A percentile compares a stretch with the other conserved stretches of the same genome.
phyloP scores from a whole-genome alignment of 2,797 vertebrate genomes.

The Bradypus variegatus region DNA sequence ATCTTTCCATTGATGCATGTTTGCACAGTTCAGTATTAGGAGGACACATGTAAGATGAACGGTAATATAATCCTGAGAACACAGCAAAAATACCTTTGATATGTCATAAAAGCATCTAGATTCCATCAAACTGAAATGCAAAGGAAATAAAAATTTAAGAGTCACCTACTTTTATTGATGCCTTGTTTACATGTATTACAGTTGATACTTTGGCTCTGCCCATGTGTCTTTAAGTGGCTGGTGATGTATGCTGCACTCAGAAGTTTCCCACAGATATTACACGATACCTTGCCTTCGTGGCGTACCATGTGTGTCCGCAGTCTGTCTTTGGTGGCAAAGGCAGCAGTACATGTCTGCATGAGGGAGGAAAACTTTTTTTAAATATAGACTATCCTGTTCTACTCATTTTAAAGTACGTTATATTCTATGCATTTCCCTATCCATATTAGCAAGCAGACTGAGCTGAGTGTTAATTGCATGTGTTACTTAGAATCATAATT shows the following conservation, averaged over 20 bases:
- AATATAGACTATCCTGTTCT: slow-evolving; percentile 68
- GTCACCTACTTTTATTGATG: slow-evolving; percentile 82
- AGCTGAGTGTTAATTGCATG: slow-evolving; percentile 44
- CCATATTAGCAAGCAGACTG: background rate
- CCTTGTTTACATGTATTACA: slow-evolving; percentile 98
- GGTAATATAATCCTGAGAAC: background rate
- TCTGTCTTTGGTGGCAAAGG: slow-evolving; percentile 98
- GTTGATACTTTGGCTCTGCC: slow-evolving; percentile 89
- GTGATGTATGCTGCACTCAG: slow-evolving; percentile 96
- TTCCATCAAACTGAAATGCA: slow-evolving; percentile 27
- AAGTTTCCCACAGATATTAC: slow-evolving; percentile 98
- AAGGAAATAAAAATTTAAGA: slow-evolving; percentile 35
- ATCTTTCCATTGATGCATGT: background rate
- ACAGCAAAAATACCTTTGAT: background rate
- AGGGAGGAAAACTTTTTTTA: slow-evolving; percentile 72
- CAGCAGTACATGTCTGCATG: slow-evolving; percentile 91
- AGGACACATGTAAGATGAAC: background rate
- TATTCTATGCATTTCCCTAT: slow-evolving; percentile 49
- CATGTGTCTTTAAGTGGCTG: slow-evolving; percentile 97
- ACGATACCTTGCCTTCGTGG: slow-evolving; percentile 97
- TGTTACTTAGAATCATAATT: slow-evolving; percentile 43
- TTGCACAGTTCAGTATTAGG: background rate
- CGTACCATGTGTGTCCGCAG: slow-evolving; percentile 98
- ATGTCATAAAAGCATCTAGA: background rate
- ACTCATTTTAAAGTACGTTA: slow-evolving; percentile 55